Evolutionary conservation across 2,888 invertebrate genomes (phyloP).

Genomic region (Aphidoletes aphidimyza): DNA sequence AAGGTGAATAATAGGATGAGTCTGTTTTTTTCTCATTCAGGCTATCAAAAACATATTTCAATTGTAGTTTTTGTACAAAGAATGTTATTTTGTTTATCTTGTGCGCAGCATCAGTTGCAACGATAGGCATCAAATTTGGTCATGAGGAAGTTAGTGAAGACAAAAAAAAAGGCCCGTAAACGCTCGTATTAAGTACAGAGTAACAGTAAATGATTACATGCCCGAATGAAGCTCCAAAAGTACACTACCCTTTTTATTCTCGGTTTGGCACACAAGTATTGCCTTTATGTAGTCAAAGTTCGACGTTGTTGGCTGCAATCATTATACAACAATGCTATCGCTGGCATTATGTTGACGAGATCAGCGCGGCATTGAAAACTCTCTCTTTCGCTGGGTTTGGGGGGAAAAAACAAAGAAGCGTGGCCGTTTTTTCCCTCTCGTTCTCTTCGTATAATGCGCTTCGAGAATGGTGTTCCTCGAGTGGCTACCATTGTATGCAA

Average conservation of each 20-base stretch:
- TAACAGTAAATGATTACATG: too few species aligned
- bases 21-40: neutral
- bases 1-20: neutral
- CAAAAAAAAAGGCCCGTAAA: too few species aligned
- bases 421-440: neutral
- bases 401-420: constrained; percentile 24
- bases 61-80: neutral
- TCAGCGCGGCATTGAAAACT: neutral
- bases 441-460: constrained; percentile 6
- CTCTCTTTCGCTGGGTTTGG: neutral
- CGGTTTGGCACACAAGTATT: neutral
- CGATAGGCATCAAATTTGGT: too few species aligned
- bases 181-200: too few species aligned
- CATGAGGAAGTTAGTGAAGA: too few species aligned
- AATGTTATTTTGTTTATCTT: constrained; percentile 29
- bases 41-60: neutral
- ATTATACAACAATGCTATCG: too few species aligned
- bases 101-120: neutral
- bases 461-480: neutral
- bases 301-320: neutral
- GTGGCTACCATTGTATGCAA: constrained; percentile 48
- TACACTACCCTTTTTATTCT: neutral
- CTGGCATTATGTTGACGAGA: neutral
- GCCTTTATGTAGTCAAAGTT: neutral
- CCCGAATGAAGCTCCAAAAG: neutral